Percentiles rank a stretch among this genome's conserved stretches.
phyloP scores from a whole-genome alignment of 2,888 invertebrate genomes.

The Drosophila flavopinicola region DNA sequence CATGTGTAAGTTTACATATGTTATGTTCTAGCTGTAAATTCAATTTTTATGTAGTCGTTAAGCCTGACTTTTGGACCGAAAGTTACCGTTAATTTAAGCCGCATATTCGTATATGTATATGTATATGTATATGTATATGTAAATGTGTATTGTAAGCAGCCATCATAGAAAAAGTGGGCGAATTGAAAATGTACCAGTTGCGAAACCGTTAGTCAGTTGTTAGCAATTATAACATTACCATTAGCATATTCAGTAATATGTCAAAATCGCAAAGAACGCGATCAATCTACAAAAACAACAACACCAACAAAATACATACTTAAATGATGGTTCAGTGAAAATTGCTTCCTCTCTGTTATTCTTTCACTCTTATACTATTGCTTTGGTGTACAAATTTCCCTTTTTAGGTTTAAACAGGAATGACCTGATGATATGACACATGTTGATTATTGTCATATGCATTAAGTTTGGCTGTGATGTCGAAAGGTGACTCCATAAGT shows the following conservation, averaged over 20 bases:
- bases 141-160: conserved; percentile 29
- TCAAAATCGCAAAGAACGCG: conserved; percentile 6
- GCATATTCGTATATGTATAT: conserved; percentile 2
- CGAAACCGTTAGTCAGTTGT: conserved; percentile 53
- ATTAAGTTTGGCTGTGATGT: too few relatives aligned
- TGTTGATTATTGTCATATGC: too few relatives aligned
- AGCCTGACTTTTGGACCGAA: conserved; percentile 40
- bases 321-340: conserved; percentile 37
- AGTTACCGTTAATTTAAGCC: conserved; percentile 57
- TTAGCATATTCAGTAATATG: conserved; percentile 14
- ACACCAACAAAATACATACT: conserved; percentile 41
- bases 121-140: background rate
- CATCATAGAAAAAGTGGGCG: conserved; percentile 7
- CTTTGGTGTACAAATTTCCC: background rate
- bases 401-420: too few relatives aligned
- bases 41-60: conserved; percentile 71
- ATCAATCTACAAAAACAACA: conserved; percentile 27
- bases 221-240: conserved; percentile 35
- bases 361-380: conserved; percentile 1
- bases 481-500: too few relatives aligned
- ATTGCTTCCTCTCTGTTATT: background rate
- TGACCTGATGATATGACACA: too few relatives aligned
- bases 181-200: conserved; percentile 12
- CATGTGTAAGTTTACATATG: conserved; percentile 33
- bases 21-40: conserved; percentile 64